Base-by-base conservation (phyloP, 2,888 invertebrate species). In the Callinectes sapidus region DNA sequence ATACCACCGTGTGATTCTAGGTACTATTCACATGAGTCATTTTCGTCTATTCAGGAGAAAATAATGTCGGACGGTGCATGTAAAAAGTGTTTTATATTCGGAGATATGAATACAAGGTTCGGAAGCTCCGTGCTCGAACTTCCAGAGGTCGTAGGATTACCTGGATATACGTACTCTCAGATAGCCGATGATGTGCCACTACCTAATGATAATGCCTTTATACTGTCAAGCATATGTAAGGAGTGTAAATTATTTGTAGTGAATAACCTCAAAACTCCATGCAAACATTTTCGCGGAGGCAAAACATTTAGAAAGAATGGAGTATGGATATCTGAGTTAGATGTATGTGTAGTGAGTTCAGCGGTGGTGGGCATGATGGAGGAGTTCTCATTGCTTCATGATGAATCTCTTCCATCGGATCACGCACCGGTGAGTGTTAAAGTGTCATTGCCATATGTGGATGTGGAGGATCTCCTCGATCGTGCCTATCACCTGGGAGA, bases 1-100 rank as follows among this genome's bases (percentile, higher is more conserved):
- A 14, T 85, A 23, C 85, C 85, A 32, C 85, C 85, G 3, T 16
- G 32, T 32, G 85, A 85, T 32, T 85, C 85, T 0, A 28, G 32
- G 32, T 85, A 85, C 32, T 85, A 85, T 32, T 85, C 85, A 32
- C 85, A 85, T 35, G 85, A 85, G n/a, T 85, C 85, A 16, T 85
- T 32, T 85, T 16, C 85, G 5, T 23, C 35, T 16, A 85, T 85
- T n/a, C 85, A 85, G 35, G 85, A 85, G 85, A 85, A 35, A 32
- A 5, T 85, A 32, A 85, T 28, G 32, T 32, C 32, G 1, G 35
- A 16, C 14, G 85, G 35, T 32, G 10, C 16, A 35, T 32, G n/a
- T 32, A 35, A 85, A 6, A 6, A 85, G 28, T 85, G 16, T n/a
- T 85, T 28, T 14, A n/a, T 85, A 28, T 16, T 85, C 13, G 85